A percentile compares a stretch with the other conserved stretches of the same genome.
Conservation (phyloP, 2,888 invertebrate species). For the Criorhina ranunculi region DNA sequence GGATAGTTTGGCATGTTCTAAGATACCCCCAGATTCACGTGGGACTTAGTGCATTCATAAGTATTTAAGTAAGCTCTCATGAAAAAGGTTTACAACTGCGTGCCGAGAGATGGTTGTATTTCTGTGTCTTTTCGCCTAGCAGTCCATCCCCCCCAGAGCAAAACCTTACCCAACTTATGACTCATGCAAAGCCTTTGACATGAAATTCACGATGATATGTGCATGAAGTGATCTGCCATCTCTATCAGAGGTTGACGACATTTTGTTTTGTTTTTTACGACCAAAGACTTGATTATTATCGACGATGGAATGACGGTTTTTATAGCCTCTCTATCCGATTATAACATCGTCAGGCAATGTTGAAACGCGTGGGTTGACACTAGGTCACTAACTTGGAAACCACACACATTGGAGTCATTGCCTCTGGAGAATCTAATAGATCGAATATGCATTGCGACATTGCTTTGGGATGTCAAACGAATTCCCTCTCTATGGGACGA, state of each 20-base stretch:
- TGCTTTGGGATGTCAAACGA: not conserved
- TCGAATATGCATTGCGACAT: slow-evolving; percentile 2
- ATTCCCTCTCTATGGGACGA: not conserved
- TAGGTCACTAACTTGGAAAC: slow-evolving; percentile 15
- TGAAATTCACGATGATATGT: not conserved
- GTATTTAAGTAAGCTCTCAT: no score
- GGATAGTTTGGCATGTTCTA: no score
- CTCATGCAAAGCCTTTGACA: not conserved
- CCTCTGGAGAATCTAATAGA: not conserved
- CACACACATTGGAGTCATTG: not conserved
- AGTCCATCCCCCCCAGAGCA: no score
- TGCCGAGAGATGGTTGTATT: no score
- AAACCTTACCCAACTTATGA: not conserved
- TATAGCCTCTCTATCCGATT: slow-evolving; percentile 16
- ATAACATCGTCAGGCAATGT: not conserved
- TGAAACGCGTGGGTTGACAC: slow-evolving; percentile 13
- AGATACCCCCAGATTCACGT: no score
- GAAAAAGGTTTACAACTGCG: no score
- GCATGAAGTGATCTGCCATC: not conserved
- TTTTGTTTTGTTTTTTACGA: slow-evolving; percentile 31
- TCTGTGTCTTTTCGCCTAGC: no score
- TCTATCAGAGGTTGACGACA: slow-evolving; percentile 3
- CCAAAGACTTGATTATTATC: slow-evolving; percentile 18
- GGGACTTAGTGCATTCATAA: no score
- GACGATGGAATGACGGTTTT: slow-evolving; percentile 9